These are phyloP conservation scores for Chrysodeixis includens DNA, from an alignment of 2,888 invertebrate species.

Conservation along the genomic window DNA sequence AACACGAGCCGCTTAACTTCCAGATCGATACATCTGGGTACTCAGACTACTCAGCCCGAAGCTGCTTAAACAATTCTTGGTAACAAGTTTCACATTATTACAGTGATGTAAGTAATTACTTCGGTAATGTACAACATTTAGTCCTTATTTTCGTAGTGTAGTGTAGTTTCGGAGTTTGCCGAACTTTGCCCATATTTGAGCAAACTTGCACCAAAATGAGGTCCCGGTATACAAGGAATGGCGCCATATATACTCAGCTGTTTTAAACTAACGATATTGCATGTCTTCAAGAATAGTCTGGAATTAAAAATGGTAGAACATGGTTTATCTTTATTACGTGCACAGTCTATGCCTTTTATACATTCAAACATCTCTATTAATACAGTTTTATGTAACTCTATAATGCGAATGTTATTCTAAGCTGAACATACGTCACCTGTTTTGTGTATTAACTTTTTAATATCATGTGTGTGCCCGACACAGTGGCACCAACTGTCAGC, in stretches of 20 bases:
- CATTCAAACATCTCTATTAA: background rate
- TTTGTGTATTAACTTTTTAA: slow-evolving; percentile 5
- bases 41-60: background rate
- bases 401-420: background rate
- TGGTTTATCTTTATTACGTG: slow-evolving; percentile 12
- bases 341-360: background rate
- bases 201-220: slow-evolving; percentile 58
- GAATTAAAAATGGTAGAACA: slow-evolving; percentile 14
- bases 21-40: background rate
- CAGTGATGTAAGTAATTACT: slow-evolving; percentile 51
- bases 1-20: background rate
- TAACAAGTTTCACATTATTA: slow-evolving; percentile 30
- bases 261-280: slow-evolving; percentile 55
- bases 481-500: slow-evolving; percentile 61
- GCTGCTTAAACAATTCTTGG: slow-evolving; percentile 4
- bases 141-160: slow-evolving; percentile 54
- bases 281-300: slow-evolving; percentile 41
- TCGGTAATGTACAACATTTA: slow-evolving; percentile 51
- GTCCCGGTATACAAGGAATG: slow-evolving; percentile 43
- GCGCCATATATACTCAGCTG: slow-evolving; percentile 38
- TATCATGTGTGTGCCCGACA: slow-evolving; percentile 34
- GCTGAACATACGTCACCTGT: background rate
- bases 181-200: slow-evolving; percentile 62
- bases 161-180: slow-evolving; percentile 51
- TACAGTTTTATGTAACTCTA: background rate